Percentiles rank a stretch among this genome's conserved stretches.
These are phyloP conservation scores for Xestia sexstrigata DNA, from an alignment of 2,888 invertebrate species.

Conservation along the genomic window DNA sequence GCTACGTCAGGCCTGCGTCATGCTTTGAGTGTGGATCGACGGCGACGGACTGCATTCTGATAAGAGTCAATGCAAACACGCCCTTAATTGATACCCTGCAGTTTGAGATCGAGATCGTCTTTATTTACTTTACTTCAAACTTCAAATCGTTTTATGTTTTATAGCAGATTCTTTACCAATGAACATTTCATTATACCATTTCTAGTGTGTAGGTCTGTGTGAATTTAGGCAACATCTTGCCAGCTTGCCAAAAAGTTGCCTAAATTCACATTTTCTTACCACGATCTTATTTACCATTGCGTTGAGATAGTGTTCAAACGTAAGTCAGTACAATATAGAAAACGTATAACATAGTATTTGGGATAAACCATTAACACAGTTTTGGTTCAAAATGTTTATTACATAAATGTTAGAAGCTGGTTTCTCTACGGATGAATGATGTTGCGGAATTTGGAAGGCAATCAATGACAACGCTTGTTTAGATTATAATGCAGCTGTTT, in stretches of 20 bases:
- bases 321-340: slow-evolving; percentile 1
- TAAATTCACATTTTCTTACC: background rate
- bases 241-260: too few species aligned
- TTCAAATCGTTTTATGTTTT: background rate
- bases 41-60: slow-evolving; percentile 11
- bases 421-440: slow-evolving; percentile 64
- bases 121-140: background rate
- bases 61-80: slow-evolving; percentile 10
- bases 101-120: background rate
- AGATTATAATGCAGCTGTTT: slow-evolving; percentile 6
- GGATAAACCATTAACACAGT: slow-evolving; percentile 51
- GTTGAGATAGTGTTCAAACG: background rate
- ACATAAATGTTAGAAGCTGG: slow-evolving; percentile 55
- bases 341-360: slow-evolving; percentile 14
- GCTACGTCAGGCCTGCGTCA: slow-evolving; percentile 69
- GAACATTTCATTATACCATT: background rate
- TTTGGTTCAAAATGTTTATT: slow-evolving; percentile 51
- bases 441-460: slow-evolving; percentile 56
- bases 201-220: background rate
- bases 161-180: too few species aligned
- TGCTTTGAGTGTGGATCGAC: slow-evolving; percentile 24
- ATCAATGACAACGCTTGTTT: slow-evolving; percentile 47
- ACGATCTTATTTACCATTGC: background rate
- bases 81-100: background rate
- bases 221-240: background rate